Evolutionary conservation across 2,888 invertebrate genomes (phyloP).

Genomic region (Tyria jacobaeae): DNA sequence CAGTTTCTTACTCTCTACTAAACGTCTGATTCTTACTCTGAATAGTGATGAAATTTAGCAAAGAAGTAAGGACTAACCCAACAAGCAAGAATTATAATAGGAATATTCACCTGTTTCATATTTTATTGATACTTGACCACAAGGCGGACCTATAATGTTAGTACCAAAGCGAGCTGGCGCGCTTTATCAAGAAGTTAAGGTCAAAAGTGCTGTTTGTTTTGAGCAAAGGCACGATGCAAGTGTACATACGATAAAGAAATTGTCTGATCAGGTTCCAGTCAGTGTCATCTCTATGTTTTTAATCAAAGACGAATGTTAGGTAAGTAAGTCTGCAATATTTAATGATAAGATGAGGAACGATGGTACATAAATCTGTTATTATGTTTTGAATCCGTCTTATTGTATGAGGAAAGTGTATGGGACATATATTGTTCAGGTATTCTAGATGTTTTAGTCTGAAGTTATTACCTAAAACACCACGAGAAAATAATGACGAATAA

Average conservation of each 20-base stretch:
- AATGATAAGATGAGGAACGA: too few relatives aligned
- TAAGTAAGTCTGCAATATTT: too few relatives aligned
- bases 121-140: neutral
- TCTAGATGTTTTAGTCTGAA: too few relatives aligned
- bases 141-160: conserved; percentile 11
- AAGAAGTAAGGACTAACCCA: neutral
- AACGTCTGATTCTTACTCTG: too few relatives aligned
- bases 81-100: too few relatives aligned
- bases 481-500: neutral
- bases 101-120: neutral
- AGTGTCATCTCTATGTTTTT: neutral
- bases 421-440: neutral
- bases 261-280: conserved; percentile 23
- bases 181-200: conserved; percentile 29
- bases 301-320: neutral
- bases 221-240: conserved; percentile 7
- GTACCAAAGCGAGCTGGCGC: conserved; percentile 22
- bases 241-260: conserved; percentile 24
- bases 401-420: neutral
- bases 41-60: too few relatives aligned
- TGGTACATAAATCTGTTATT: too few relatives aligned
- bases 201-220: conserved; percentile 30
- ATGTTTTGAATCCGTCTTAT: too few relatives aligned
- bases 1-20: too few relatives aligned
- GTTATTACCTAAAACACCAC: neutral